Percentiles rank a stretch among this genome's conserved stretches.
Conservation (phyloP, 2,888 invertebrate genomes). For the Drosophila demipolita region DNA sequence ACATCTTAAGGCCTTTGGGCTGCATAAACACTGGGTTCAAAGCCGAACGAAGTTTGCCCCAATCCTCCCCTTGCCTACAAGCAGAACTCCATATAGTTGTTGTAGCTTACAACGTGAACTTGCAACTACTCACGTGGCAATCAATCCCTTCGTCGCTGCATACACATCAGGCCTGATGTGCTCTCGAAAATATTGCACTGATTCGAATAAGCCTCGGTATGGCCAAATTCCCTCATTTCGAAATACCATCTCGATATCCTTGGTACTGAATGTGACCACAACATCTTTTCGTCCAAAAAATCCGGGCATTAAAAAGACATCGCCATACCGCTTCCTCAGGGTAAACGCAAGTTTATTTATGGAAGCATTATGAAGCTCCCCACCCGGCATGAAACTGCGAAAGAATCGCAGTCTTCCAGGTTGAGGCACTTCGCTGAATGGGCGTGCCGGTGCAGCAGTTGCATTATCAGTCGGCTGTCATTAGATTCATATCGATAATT, state of each 20-base stretch:
- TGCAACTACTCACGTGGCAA: conserved; percentile 42
- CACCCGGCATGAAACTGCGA: conserved; percentile 62
- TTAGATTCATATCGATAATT: neutral
- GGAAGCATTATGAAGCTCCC: conserved; percentile 51
- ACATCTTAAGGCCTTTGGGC: conserved; percentile 86
- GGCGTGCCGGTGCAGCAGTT: conserved; percentile 8
- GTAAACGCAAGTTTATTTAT: conserved; percentile 32
- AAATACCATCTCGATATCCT: conserved; percentile 85
- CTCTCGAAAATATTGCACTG: conserved; percentile 78
- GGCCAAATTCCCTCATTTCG: conserved; percentile 86
- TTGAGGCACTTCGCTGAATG: conserved; percentile 53
- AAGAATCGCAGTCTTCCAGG: conserved; percentile 54
- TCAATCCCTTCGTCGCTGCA: conserved; percentile 45
- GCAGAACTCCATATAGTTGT: accelerated
- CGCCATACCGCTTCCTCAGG: conserved; percentile 57
- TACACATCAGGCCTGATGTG: conserved; percentile 57
- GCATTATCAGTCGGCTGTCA: conserved; percentile 16
- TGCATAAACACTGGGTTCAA: conserved; percentile 89
- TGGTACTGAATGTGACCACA: conserved; percentile 85
- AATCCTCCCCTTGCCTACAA: conserved; percentile 87
- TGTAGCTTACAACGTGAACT: neutral
- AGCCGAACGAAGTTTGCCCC: conserved; percentile 84
- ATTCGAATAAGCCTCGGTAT: conserved; percentile 81
- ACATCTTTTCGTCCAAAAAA: conserved; percentile 75
- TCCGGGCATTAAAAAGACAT: conserved; percentile 83